Base-by-base conservation (phyloP, 2,888 invertebrate genomes). In the Aleiodes leptofemur region DNA sequence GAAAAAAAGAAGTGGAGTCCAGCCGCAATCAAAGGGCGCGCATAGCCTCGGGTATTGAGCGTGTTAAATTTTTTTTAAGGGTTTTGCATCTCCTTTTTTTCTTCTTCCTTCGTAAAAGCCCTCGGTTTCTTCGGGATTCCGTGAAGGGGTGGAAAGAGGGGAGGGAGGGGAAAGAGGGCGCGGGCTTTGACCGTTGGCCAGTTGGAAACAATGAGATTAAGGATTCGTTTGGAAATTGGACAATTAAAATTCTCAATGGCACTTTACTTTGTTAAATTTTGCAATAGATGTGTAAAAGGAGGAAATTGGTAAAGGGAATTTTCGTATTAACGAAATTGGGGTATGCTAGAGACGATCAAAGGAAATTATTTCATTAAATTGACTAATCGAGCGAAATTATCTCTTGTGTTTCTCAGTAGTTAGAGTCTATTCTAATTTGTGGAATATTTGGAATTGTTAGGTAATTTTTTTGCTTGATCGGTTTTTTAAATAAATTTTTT, bases 191-290 rank as follows among this genome's bases (percentile, higher is more conserved):
- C 82, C 78, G 77, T 80, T 82, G 83, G 78, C 83, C 82, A 80
- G 82, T 85, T 80, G 85, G 87, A 86, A 87, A 87, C 86, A 86
- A 86, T 82, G 84, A 82, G 83, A 81, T 68, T 68, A 64, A 64
- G 48, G 64, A 14, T 83, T 76, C 79, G 81, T 80, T 23, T 77
- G 84, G 81, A 78, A 80, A 86, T 74, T 77, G 79, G 80, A 86
- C 86, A 88, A 88, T 88, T 88, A 88, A 88, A 88, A 88, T 83
- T 84, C 85, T 85, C 85, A 86, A 85, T 87, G 85, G 84, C 86
- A 83, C 85, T 81, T 84, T 69, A 73, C 83, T 86, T 85, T 82
- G 83, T 81, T 80, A 79, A 83, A 23, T 23, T 81, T 43, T 43
- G n/a, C 43, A 8, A 43, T 4, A 43, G 43, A 43, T 43, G 4